Conservation (phyloP, 2,797 vertebrate genomes). For the Mus spretus region DNA sequence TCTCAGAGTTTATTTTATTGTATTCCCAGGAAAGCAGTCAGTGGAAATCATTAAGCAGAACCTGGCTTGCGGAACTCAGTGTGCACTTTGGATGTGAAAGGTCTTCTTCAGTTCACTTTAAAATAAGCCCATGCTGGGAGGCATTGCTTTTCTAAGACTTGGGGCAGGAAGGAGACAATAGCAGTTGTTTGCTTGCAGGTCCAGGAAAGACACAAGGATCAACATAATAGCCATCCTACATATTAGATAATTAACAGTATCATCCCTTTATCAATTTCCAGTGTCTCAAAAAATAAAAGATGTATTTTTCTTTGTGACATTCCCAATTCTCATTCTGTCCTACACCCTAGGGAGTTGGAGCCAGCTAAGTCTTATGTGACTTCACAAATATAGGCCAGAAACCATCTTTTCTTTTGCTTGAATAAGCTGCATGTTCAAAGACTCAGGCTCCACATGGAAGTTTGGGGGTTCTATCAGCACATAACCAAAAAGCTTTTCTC, state of each 20-base stretch:
- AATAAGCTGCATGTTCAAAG: constrained; percentile 60
- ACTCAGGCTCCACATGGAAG: not conserved
- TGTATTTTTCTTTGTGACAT: constrained; percentile 4
- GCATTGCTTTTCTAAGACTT: constrained; percentile 25
- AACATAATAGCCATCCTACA: constrained; percentile 25
- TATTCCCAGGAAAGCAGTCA: constrained; percentile 70
- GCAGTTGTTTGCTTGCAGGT: not conserved
- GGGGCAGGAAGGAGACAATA: constrained; percentile 24
- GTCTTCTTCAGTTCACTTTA: constrained; percentile 52
- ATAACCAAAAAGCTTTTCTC: not conserved
- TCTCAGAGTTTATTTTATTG: constrained; percentile 61
- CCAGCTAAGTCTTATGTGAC: not conserved
- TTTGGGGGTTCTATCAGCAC: not conserved
- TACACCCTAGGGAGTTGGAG: not conserved
- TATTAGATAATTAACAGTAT: constrained; percentile 53
- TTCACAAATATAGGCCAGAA: constrained; percentile 23
- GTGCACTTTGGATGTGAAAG: not conserved
- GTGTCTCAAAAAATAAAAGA: constrained; percentile 44
- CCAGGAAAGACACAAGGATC: constrained; percentile 47
- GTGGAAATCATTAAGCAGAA: constrained; percentile 45
- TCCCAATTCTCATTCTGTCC: constrained; percentile 49
- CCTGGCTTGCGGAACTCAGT: not conserved
- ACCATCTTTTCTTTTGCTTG: constrained; percentile 2
- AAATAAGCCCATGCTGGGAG: constrained; percentile 56
- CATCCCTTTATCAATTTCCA: constrained; percentile 33